Percentiles rank a stretch among this genome's conserved stretches.
Evolutionary conservation across 2,113 vertebrate species (phyloP).

Genomic region (Steatornis caripensis): DNA sequence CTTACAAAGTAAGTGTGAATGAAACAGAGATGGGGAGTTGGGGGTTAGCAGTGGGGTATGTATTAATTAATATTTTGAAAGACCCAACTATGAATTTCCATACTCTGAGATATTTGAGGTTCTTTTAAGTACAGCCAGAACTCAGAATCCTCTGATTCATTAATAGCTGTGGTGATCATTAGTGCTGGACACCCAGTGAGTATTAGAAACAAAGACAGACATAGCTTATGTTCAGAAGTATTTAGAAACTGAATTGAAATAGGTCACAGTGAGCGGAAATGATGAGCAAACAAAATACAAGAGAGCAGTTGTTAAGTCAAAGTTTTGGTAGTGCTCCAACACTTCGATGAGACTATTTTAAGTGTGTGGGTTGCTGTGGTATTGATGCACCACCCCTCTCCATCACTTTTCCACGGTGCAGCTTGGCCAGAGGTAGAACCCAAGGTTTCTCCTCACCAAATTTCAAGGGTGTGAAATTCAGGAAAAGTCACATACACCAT

Average conservation of each 20-base stretch:
- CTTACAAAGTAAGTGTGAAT: not conserved
- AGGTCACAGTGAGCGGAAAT: not conserved
- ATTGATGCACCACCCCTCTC: not conserved
- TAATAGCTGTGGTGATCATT: constrained; percentile 22
- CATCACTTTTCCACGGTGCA: not conserved
- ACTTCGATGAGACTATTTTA: not conserved
- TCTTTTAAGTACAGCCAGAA: constrained; percentile 27
- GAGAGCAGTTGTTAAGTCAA: not conserved
- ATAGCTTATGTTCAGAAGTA: not conserved
- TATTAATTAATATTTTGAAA: constrained; percentile 30
- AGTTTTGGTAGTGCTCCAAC: not conserved
- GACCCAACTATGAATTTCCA: not conserved
- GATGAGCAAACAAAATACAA: not conserved
- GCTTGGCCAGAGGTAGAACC: not conserved
- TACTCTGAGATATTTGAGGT: not conserved
- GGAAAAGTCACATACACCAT: not conserved
- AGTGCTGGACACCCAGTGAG: not conserved
- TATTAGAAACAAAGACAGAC: not conserved
- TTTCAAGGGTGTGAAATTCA: not conserved
- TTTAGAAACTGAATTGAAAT: not conserved
- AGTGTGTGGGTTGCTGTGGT: not conserved
- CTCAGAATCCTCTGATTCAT: not conserved
- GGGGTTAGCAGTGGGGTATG: not conserved
- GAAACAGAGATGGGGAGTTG: not conserved
- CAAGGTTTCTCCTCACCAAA: not conserved